Percentiles rank a stretch among this genome's conserved stretches.
These are phyloP conservation scores for Taurulus bubalis DNA, from an alignment of 2,113 vertebrate species.

Conservation along the genomic window DNA sequence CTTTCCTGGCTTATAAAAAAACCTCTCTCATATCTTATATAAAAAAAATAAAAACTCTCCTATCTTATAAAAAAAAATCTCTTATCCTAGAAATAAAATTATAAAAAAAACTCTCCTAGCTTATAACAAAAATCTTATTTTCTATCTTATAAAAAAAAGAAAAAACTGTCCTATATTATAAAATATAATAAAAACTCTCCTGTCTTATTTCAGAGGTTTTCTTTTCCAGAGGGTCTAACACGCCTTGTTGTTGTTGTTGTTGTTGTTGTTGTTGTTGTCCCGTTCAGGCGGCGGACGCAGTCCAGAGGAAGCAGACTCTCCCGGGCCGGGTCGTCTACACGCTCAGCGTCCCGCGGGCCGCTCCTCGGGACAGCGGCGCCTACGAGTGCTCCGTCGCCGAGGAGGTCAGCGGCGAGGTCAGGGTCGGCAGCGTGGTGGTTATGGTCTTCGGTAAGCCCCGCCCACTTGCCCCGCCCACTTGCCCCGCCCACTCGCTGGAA, in stretches of 20 bases:
- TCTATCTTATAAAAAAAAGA: neutral
- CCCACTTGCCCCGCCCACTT: too few relatives aligned
- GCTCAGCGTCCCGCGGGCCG: conserved; percentile 86
- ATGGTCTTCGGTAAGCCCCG: conserved; percentile 87
- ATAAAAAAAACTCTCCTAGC: too few relatives aligned
- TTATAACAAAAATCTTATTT: too few relatives aligned
- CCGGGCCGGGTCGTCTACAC: conserved; percentile 82
- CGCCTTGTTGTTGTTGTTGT: neutral
- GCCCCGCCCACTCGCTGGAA: conserved; percentile 20
- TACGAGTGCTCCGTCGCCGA: conserved; percentile 91
- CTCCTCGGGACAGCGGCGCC: conserved; percentile 88
- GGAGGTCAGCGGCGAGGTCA: conserved; percentile 79
- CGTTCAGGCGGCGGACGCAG: conserved; percentile 76
- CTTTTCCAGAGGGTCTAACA: neutral
- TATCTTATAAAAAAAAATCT: too few relatives aligned
- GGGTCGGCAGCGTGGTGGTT: conserved; percentile 85
- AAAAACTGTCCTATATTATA: too few relatives aligned
- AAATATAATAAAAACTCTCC: conserved; percentile 5
- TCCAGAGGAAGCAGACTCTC: conserved; percentile 62
- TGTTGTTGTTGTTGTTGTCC: neutral
- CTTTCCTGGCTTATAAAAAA: too few relatives aligned
- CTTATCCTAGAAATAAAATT: too few relatives aligned
- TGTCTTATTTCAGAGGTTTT: conserved; percentile 14
- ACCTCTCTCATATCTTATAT: too few relatives aligned
- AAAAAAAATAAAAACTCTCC: too few relatives aligned